Evolutionary conservation across 2,113 vertebrate genomes (phyloP).

Genomic region (Prochilodus magdalenae): DNA sequence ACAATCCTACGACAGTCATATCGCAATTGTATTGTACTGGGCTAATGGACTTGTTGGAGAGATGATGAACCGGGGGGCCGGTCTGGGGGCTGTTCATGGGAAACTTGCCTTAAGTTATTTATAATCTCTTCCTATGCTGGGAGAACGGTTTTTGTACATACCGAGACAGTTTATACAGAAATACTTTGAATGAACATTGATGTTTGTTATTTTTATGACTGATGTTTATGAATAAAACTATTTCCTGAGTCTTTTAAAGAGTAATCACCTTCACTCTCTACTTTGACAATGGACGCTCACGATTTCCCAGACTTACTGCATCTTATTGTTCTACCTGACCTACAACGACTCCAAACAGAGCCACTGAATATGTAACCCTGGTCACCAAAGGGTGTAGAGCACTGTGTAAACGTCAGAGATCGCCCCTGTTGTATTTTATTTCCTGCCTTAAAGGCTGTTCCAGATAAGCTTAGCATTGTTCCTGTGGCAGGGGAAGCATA

Average conservation of each 20-base stretch:
- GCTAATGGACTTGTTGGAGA: slow-evolving; percentile 56
- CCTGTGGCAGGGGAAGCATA: no score
- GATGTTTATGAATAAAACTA: slow-evolving; percentile 83
- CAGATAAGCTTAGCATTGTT: no score
- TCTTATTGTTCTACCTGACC: no score
- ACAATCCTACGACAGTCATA: slow-evolving; percentile 59
- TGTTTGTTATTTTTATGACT: slow-evolving; percentile 86
- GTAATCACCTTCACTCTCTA: neutral
- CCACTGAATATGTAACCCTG: no score
- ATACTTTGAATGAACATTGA: slow-evolving; percentile 81
- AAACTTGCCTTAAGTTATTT: slow-evolving; percentile 84
- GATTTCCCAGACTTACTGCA: neutral
- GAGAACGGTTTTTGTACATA: slow-evolving; percentile 78
- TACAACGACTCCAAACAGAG: no score
- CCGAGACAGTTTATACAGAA: slow-evolving; percentile 76
- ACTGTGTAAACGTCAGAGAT: no score
- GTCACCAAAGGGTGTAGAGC: no score
- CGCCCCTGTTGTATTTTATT: no score
- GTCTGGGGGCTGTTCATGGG: slow-evolving; percentile 71
- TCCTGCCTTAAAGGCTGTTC: no score
- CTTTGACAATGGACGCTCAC: neutral
- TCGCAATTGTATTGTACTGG: slow-evolving; percentile 68
- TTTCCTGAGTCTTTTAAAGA: slow-evolving; percentile 56
- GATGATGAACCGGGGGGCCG: slow-evolving; percentile 66
- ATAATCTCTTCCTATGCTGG: slow-evolving; percentile 72